These are phyloP conservation scores for Hydrochoerus hydrochaeris DNA, from an alignment of 2,113 vertebrate species.

Conservation along the genomic window DNA sequence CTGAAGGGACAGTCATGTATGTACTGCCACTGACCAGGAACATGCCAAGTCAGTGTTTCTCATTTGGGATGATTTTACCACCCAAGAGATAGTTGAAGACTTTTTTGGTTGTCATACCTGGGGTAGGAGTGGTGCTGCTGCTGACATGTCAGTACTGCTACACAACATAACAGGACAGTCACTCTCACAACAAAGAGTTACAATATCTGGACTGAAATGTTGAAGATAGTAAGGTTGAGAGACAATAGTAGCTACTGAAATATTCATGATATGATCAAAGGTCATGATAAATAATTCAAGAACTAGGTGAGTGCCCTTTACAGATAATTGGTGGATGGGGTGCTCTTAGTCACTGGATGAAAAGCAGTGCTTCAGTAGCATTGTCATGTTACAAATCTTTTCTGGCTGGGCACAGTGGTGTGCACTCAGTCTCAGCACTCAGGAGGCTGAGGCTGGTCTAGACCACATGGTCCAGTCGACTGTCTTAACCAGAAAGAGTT, in stretches of 20 bases:
- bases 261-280: neutral
- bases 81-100: neutral
- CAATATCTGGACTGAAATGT: neutral
- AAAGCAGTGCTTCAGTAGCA: neutral
- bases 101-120: neutral
- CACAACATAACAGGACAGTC: neutral
- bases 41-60: neutral
- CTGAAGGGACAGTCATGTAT: neutral
- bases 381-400: neutral
- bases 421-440: neutral
- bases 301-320: neutral
- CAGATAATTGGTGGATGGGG: neutral
- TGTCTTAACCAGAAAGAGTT: neutral
- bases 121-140: neutral
- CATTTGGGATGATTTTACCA: neutral
- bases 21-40: neutral
- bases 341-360: neutral
- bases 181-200: neutral
- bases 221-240: neutral
- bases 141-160: neutral
- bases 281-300: neutral
- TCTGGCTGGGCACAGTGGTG: neutral
- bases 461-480: neutral
- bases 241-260: neutral
- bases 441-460: too few species aligned